These are phyloP conservation scores for Erpornis zantholeuca DNA, from an alignment of 2,113 vertebrate genomes.

Conservation along the genomic window DNA sequence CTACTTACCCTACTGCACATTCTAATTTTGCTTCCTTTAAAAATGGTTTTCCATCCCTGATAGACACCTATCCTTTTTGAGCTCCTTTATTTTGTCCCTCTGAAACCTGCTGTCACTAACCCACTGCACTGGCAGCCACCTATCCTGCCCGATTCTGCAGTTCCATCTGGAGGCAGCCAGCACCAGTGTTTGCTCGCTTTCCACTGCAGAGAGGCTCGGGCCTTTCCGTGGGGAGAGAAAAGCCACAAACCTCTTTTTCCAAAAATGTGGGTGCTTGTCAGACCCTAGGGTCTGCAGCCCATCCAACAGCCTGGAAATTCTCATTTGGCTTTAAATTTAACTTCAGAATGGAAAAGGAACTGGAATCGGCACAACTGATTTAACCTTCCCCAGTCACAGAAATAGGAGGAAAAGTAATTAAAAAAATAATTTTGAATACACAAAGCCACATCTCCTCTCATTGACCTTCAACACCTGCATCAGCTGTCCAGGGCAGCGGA, in stretches of 20 bases:
- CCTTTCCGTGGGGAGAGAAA: neutral
- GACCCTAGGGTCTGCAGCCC: neutral
- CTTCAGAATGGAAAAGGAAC: constrained; percentile 7
- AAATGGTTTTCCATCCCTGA: constrained; percentile 20
- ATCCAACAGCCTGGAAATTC: neutral
- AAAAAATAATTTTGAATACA: neutral
- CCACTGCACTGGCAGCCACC: neutral
- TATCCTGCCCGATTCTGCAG: neutral
- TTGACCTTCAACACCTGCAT: rapidly evolving
- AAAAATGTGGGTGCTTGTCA: rapidly evolving
- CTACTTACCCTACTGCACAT: neutral
- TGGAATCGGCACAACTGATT: neutral
- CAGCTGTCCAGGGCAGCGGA: rapidly evolving
- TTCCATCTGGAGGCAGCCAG: neutral
- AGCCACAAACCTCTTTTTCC: neutral
- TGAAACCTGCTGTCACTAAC: neutral
- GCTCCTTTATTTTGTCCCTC: neutral
- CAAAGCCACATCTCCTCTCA: neutral
- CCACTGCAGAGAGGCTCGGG: rapidly evolving
- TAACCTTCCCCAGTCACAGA: neutral
- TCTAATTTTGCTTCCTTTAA: constrained; percentile 56
- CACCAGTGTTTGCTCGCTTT: neutral
- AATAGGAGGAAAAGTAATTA: neutral
- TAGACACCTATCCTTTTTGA: neutral
- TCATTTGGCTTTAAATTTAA: constrained; percentile 15